Evolutionary conservation across 2,797 vertebrate genomes (phyloP).

Genomic region (Smutsia temminckii): DNA sequence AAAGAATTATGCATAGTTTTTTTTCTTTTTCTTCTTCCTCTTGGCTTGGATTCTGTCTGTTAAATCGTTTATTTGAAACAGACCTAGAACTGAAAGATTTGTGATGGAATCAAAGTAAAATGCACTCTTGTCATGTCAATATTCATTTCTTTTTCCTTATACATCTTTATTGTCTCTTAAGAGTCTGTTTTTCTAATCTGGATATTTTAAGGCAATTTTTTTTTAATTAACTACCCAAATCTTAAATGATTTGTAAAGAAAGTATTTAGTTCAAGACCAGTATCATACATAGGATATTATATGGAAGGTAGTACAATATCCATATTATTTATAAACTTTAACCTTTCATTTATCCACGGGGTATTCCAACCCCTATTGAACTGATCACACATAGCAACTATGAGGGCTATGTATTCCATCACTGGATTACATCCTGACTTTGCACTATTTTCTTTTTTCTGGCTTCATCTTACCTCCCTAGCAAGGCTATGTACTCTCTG

Average conservation of each 20-base stretch:
- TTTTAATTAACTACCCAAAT: background rate
- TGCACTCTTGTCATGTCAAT: background rate
- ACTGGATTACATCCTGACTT: background rate
- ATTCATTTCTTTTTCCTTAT: slow-evolving; percentile 38
- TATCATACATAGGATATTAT: background rate
- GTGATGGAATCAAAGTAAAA: slow-evolving; percentile 2
- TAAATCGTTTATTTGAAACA: slow-evolving; percentile 31
- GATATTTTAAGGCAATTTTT: slow-evolving; percentile 38
- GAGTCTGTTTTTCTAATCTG: background rate
- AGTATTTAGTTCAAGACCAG: background rate
- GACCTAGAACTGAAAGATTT: slow-evolving; percentile 1
- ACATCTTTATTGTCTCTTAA: background rate
- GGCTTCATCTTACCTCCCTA: background rate
- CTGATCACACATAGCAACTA: fast-evolving
- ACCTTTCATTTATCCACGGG: background rate
- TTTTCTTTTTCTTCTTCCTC: background rate
- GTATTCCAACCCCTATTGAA: background rate
- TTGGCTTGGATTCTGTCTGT: background rate
- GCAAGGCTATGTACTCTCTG: fast-evolving
- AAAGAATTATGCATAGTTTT: background rate
- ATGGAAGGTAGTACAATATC: background rate
- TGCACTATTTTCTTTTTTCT: background rate
- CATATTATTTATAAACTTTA: background rate
- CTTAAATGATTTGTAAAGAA: slow-evolving; percentile 16
- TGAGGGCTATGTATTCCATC: fast-evolving